Base-by-base conservation (phyloP, 1,140 invertebrate species). In the Glossosoma conforme region DNA sequence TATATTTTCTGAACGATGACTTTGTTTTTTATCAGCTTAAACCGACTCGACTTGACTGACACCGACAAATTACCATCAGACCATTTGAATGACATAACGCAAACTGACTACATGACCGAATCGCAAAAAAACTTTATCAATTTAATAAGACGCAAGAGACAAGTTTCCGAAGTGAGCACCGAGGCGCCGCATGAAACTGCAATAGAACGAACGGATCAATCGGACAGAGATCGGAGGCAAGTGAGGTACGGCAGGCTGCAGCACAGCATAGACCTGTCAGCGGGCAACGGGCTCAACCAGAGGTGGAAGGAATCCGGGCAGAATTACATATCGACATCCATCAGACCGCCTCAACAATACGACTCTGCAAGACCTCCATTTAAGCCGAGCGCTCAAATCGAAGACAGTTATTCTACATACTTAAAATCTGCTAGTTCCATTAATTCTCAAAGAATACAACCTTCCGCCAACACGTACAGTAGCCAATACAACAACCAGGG, bases 201-300 rank as follows among this genome's bases (percentile, higher is more conserved):
- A 49, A 56, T 41, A 19, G 60, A 64, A 28, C 47, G 51, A 41
- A 52, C 59, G 28, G 65, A 70, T 38, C 61, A 62, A 19, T 62
- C 47, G 51, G 72, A 75, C 42, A 65, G 72, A 60, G 69, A 68
- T 32, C 74, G 74, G 57, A 65, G 72, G 61, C 72, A 75, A 67
- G 59, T 69, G 30, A 56, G 51, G 5, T 58, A 42, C 14, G 56
- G 56, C 14, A 40, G 72, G 60, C 65, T 51, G n/a, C 52, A 52
- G 18, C 51, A 47, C 25, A 40, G 25, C 6, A 32, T 21, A 14
- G 46, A 41, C 10, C 30, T 51, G 2, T 35, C 40, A 9, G 37
- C 28, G 18, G 42, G 19, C 18, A 52, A 52, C 41, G 43, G 43
- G 10, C 44, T 41, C 4, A 46, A 30, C 22, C 17, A 48, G 25